Conservation (phyloP, 92 coral and sea anemone species). For the Actinernus sp. region DNA sequence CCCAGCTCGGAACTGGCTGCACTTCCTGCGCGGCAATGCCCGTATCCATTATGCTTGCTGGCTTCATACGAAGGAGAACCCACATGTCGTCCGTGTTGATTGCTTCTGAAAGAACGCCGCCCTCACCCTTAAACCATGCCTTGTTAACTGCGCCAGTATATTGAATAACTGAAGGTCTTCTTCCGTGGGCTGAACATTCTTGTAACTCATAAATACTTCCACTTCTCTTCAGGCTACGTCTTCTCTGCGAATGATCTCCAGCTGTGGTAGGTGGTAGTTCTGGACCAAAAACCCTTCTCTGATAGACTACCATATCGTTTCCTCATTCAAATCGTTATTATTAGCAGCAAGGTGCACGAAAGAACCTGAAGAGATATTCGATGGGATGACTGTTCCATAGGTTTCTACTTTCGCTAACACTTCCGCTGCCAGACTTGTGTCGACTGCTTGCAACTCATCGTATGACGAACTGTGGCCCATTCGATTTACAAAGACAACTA, state of each 20-base stretch:
- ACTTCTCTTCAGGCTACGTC: slow-evolving; percentile 5
- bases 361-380: slow-evolving; percentile 7
- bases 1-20: slow-evolving; percentile 58
- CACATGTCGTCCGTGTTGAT: slow-evolving; percentile 18
- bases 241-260: slow-evolving; percentile 17
- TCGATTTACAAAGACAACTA: slow-evolving; percentile 31
- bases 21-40: slow-evolving; percentile 3
- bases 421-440: slow-evolving; percentile 28
- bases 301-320: slow-evolving; percentile 33
- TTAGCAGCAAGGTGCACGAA: slow-evolving; percentile 2
- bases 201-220: slow-evolving; percentile 7
- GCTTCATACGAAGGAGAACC: slow-evolving; percentile 39
- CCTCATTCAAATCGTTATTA: neutral
- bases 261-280: slow-evolving; percentile 12
- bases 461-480: slow-evolving; percentile 43
- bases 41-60: slow-evolving; percentile 10
- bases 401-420: slow-evolving; percentile 23
- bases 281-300: slow-evolving; percentile 44
- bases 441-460: slow-evolving; percentile 22
- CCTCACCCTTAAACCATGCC: slow-evolving; percentile 33
- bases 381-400: slow-evolving; percentile 5
- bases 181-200: slow-evolving; percentile 56
- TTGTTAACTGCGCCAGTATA: slow-evolving; percentile 17
- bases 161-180: slow-evolving; percentile 34
- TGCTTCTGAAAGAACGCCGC: slow-evolving; percentile 15